phyloP scores from a whole-genome alignment of 2,888 invertebrate species.

The Sphecodes monilicornis region DNA sequence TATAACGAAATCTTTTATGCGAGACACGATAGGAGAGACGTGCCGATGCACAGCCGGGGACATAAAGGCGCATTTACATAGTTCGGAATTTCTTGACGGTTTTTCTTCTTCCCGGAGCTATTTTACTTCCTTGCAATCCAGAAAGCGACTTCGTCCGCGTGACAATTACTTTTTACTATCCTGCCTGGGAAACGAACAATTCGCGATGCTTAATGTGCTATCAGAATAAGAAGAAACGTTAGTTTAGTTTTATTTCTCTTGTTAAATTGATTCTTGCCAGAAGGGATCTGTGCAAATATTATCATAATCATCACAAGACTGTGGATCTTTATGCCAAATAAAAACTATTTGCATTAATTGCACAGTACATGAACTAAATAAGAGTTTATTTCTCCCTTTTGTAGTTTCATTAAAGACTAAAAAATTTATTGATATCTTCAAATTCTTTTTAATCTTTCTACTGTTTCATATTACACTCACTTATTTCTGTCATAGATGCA shows the following conservation, averaged over 20 bases:
- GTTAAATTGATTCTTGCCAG: neutral
- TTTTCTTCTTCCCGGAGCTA: neutral
- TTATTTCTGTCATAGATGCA: too few species aligned
- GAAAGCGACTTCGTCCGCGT: conserved; percentile 21
- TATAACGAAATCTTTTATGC: conserved; percentile 40
- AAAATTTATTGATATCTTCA: too few species aligned
- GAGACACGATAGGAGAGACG: conserved; percentile 7
- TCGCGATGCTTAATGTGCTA: neutral
- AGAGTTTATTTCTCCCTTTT: too few species aligned
- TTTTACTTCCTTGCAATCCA: conserved; percentile 24
- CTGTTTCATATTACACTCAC: too few species aligned
- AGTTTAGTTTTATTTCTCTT: neutral
- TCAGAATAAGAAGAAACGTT: neutral
- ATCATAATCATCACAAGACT: neutral
- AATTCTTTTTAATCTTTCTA: too few species aligned
- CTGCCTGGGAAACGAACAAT: conserved; percentile 4
- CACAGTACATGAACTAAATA: too few species aligned
- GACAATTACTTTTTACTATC: conserved; percentile 55
- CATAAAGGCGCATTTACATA: conserved; percentile 40
- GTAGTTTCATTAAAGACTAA: too few species aligned
- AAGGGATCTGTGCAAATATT: neutral
- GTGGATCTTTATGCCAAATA: neutral
- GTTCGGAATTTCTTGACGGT: conserved; percentile 18
- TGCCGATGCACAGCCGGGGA: conserved; percentile 14
- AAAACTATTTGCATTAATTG: too few species aligned